Percentiles rank a stretch among this genome's conserved stretches.
phyloP scores from a whole-genome alignment of 2,113 vertebrate genomes.

The Tragulus kanchil region DNA sequence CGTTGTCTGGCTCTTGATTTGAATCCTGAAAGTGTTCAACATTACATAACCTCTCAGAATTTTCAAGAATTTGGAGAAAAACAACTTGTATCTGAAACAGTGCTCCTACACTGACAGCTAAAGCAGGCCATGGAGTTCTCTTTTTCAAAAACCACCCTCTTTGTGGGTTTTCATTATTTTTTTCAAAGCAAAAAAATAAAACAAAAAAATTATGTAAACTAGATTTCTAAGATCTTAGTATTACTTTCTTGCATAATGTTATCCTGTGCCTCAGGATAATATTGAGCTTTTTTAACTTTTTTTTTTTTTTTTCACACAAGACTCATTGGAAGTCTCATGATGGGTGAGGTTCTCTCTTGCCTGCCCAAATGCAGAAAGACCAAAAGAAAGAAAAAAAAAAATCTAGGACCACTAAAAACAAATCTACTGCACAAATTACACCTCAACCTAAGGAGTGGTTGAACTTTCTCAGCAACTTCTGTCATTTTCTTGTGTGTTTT shows the following conservation, averaged over 20 bases:
- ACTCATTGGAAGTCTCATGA: not conserved
- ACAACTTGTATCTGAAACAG: not conserved
- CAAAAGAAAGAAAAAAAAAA: conserved; percentile 9
- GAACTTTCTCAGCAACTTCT: not conserved
- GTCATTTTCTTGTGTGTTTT: not conserved
- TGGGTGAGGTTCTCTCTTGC: not conserved
- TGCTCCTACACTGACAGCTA: not conserved
- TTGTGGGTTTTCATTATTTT: not conserved
- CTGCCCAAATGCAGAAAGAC: not conserved
- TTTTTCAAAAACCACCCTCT: conserved; percentile 30
- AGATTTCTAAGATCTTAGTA: not conserved
- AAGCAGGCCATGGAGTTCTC: not conserved
- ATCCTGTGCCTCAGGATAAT: not conserved
- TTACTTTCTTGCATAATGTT: not conserved
- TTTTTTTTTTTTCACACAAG: not conserved
- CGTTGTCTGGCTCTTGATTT: not conserved
- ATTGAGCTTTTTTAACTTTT: not conserved
- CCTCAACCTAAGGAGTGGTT: not conserved
- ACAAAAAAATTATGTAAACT: not conserved
- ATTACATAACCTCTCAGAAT: not conserved
- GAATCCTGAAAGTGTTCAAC: not conserved
- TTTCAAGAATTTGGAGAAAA: not conserved
- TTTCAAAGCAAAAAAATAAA: not conserved
- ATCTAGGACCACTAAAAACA: not conserved
- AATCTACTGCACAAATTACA: not conserved